Percentiles rank a stretch among this genome's conserved stretches.
phyloP scores from a whole-genome alignment of 2,113 vertebrate species.

The Campylomormyrus numenius region DNA sequence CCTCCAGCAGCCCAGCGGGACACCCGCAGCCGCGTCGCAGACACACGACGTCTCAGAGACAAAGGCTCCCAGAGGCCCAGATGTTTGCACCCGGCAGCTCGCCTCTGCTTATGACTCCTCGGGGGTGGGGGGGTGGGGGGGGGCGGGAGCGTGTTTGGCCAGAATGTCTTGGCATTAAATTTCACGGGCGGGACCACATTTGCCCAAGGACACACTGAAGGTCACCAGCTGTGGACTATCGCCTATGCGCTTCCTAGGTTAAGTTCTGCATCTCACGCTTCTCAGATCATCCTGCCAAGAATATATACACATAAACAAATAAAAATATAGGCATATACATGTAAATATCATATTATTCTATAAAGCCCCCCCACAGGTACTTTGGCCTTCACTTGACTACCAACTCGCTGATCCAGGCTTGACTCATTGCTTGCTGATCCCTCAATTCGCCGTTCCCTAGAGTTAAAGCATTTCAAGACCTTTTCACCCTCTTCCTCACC shows the following conservation, averaged over 20 bases:
- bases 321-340: not conserved
- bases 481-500: not conserved
- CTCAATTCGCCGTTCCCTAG: not conserved
- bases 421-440: not conserved
- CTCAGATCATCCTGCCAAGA: not conserved
- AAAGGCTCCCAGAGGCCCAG: conserved; percentile 4
- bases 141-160: not conserved
- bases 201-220: not conserved
- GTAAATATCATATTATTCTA: not conserved
- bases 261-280: not conserved
- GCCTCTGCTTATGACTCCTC: not conserved
- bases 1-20: not conserved
- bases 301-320: not conserved
- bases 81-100: not conserved
- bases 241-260: not conserved
- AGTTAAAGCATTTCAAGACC: not conserved
- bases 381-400: not conserved
- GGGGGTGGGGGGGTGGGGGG: not conserved
- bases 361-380: not conserved
- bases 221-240: not conserved
- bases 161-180: not conserved
- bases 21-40: not conserved
- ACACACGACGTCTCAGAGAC: not conserved
- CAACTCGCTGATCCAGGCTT: not conserved
- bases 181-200: not conserved